These are phyloP conservation scores for Meriones unguiculatus DNA, from an alignment of 2,113 vertebrate species.

Conservation along the genomic window DNA sequence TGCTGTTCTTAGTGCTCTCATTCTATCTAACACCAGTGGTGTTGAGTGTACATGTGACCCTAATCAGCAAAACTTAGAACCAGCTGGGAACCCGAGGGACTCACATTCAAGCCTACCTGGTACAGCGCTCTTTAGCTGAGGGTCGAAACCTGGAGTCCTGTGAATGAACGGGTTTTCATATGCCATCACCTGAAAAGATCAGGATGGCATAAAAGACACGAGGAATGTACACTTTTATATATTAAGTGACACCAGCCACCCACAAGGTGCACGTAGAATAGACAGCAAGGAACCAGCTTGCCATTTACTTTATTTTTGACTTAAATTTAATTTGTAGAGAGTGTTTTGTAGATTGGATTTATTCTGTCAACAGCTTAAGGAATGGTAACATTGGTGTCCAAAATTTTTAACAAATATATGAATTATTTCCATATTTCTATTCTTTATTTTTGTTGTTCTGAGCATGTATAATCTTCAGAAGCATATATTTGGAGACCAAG, in stretches of 20 bases:
- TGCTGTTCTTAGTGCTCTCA: conserved; percentile 38
- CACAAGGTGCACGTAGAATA: conserved; percentile 13
- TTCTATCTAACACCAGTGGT: background rate
- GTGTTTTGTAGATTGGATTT: conserved; percentile 53
- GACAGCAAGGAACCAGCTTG: background rate
- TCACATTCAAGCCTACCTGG: background rate
- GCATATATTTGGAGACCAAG: conserved; percentile 78
- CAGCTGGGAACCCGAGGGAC: background rate
- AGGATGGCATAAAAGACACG: background rate
- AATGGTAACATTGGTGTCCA: conserved; percentile 47
- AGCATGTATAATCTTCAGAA: conserved; percentile 78
- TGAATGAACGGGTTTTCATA: background rate
- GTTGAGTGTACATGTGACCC: background rate
- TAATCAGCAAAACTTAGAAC: background rate
- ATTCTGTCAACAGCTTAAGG: background rate
- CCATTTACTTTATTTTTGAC: conserved; percentile 37
- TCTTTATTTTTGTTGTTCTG: conserved; percentile 72
- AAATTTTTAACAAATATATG: conserved; percentile 58
- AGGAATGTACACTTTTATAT: conserved; percentile 27
- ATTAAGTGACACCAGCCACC: conserved; percentile 8
- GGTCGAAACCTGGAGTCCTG: background rate
- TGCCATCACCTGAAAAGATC: background rate
- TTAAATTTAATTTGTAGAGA: background rate
- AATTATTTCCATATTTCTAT: conserved; percentile 75
- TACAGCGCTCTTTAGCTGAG: background rate